phyloP scores from a whole-genome alignment of 2,797 vertebrate species.

The Acrossocheilus fasciatus region DNA sequence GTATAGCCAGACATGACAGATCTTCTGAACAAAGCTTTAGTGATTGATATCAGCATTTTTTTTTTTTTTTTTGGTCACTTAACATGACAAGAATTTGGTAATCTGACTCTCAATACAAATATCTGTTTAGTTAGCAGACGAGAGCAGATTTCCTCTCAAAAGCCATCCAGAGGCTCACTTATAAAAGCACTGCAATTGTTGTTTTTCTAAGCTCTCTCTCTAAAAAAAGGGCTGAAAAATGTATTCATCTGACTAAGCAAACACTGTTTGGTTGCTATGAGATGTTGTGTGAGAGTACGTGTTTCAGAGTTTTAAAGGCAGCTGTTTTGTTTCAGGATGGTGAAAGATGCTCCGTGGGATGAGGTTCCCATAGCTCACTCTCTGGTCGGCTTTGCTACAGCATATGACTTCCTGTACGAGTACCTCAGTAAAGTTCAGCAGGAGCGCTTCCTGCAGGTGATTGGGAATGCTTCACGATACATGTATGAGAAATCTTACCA shows the following conservation, averaged over 20 bases:
- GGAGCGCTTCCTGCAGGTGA: slow-evolving; percentile 94
- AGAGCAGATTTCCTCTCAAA: neutral
- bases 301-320: neutral
- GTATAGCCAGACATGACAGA: neutral
- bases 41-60: neutral
- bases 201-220: neutral
- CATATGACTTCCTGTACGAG: slow-evolving; percentile 94
- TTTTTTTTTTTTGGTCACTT: too few relatives aligned
- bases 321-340: slow-evolving; percentile 83
- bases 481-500: slow-evolving; percentile 96
- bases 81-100: neutral
- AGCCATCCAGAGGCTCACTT: neutral
- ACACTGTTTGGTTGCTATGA: neutral
- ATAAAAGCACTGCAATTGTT: neutral
- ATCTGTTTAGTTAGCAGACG: neutral
- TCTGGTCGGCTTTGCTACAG: slow-evolving; percentile 95
- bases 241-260: neutral
- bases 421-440: slow-evolving; percentile 91
- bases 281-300: slow-evolving; percentile 23
- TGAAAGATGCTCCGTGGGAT: slow-evolving; percentile 97
- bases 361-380: slow-evolving; percentile 97
- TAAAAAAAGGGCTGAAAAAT: neutral
- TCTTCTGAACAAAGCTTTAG: neutral
- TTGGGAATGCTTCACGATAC: slow-evolving; percentile 90
- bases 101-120: neutral